Percentiles rank a stretch among this genome's conserved stretches.
These are phyloP conservation scores for Globodera rostochiensis DNA, from an alignment of 1,140 invertebrate genomes.

Conservation along the genomic window DNA sequence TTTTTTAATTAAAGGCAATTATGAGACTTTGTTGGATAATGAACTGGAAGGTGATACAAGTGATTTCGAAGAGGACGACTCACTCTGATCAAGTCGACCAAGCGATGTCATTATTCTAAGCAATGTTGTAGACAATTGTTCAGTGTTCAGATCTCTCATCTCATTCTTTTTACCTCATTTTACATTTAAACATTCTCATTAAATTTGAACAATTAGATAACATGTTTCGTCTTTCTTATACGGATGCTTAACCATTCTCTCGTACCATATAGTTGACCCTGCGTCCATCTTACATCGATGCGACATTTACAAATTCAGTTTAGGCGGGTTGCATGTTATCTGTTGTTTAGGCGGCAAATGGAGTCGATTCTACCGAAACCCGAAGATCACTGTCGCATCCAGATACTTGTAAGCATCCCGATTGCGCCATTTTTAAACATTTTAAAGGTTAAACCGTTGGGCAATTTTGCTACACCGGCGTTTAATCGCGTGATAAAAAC, in stretches of 20 bases:
- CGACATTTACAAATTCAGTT: too few species aligned
- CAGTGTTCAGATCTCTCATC: background rate
- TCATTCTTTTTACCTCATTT: background rate
- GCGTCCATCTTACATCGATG: too few species aligned
- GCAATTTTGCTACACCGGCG: constrained; percentile 21
- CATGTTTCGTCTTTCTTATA: too few species aligned
- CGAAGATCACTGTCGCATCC: constrained; percentile 37
- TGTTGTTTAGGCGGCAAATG: background rate
- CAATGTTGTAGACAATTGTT: background rate
- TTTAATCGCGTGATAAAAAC: constrained; percentile 36
- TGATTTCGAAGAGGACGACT: background rate
- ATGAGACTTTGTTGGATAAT: background rate
- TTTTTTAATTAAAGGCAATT: too few species aligned
- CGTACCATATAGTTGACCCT: too few species aligned
- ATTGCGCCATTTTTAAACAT: background rate
- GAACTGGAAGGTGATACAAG: background rate
- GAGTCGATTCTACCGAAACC: constrained; percentile 21
- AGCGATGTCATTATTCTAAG: too few species aligned
- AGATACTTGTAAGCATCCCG: constrained; percentile 25
- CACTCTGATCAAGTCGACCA: too few species aligned
- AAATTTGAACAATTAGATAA: too few species aligned
- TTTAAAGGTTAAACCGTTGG: constrained; percentile 32
- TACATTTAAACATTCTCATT: too few species aligned
- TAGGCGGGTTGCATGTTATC: too few species aligned
- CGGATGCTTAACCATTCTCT: too few species aligned